Base-by-base conservation (phyloP, 2,888 invertebrate species). In the Cacoxenus indagator region DNA sequence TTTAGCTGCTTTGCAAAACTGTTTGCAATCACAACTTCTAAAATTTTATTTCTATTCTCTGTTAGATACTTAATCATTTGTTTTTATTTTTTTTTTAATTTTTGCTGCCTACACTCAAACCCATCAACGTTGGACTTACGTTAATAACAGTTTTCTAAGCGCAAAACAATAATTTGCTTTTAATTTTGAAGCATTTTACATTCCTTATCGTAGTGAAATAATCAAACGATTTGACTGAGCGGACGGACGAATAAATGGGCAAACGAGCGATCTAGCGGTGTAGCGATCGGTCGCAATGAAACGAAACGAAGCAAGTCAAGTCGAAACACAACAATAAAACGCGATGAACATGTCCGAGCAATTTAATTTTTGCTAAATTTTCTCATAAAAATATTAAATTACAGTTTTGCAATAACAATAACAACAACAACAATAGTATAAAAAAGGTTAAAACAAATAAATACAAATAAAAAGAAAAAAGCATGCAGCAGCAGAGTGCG, bases 371-470 rank as follows among this genome's bases (percentile, higher is more conserved):
- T 76, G 82, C 72, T 83, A 83, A 83, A 71, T 83, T 83, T 81
- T 83, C 82, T 83, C 80, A 83, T 82, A 83, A 83, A 83, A 81
- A 82, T 82, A 76, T 75, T 62, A 82, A 83, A 83, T 83, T 78
- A 80, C 78, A 82, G 83, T 67, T 78, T 67, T 74, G 68, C 74
- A 67, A 67, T 64, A 69, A 68, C 66, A 70, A 19, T 48, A 54
- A 31, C 22, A 54, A 67, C 19, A 64, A 43, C 11, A 31, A 62
- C 37, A 46, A 46, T 45, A 45, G 54, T 67, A 72, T 68, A 37
- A 2, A 37, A 37, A 0, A 37, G 9, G 9, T 8, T 9, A 31
- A 31, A 31, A 37, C 37, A 37, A 37, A 2, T 11, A 37, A 4
- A 11, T 37, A 37, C 8, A 14, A 37, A 37, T 11, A 4, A 37